Percentiles rank a stretch among this genome's conserved stretches.
Conservation (phyloP, 2,113 vertebrate genomes). For the Synchiropus splendidus region DNA sequence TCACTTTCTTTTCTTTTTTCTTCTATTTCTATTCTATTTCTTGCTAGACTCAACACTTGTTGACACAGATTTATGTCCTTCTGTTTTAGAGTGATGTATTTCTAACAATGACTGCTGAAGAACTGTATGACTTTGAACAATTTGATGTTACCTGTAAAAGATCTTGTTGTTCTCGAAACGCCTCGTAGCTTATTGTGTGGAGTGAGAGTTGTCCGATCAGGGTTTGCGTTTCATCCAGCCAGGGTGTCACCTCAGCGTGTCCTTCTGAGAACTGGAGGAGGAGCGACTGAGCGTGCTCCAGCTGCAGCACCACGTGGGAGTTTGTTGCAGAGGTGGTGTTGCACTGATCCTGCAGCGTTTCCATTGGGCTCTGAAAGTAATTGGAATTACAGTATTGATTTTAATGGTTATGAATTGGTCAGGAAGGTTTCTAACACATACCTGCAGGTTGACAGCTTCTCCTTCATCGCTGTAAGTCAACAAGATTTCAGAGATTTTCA, state of each 20-base stretch:
- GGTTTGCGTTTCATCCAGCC: slow-evolving; percentile 72
- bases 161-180: slow-evolving; percentile 78
- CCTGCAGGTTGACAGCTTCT: slow-evolving; percentile 61
- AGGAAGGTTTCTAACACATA: slow-evolving; percentile 19
- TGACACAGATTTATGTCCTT: no score
- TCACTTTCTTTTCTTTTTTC: no score
- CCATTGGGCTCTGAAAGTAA: slow-evolving; percentile 48
- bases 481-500: slow-evolving; percentile 62
- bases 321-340: slow-evolving; percentile 63
- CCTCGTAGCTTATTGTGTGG: slow-evolving; percentile 61
- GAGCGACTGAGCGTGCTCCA: slow-evolving; percentile 77
- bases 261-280: slow-evolving; percentile 73
- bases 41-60: no score
- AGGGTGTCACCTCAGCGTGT: slow-evolving; percentile 70
- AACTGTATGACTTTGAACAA: no score
- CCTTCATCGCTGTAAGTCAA: slow-evolving; percentile 56
- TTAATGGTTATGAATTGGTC: background rate
- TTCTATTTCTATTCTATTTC: no score
- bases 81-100: no score
- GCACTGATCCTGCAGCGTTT: slow-evolving; percentile 60
- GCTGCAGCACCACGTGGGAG: slow-evolving; percentile 62
- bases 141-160: slow-evolving; percentile 82
- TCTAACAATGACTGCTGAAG: no score
- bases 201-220: slow-evolving; percentile 60
- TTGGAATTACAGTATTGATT: no score